Evolutionary conservation across 1,140 invertebrate genomes (phyloP).

Genomic region (Melipona quadrifasciata): DNA sequence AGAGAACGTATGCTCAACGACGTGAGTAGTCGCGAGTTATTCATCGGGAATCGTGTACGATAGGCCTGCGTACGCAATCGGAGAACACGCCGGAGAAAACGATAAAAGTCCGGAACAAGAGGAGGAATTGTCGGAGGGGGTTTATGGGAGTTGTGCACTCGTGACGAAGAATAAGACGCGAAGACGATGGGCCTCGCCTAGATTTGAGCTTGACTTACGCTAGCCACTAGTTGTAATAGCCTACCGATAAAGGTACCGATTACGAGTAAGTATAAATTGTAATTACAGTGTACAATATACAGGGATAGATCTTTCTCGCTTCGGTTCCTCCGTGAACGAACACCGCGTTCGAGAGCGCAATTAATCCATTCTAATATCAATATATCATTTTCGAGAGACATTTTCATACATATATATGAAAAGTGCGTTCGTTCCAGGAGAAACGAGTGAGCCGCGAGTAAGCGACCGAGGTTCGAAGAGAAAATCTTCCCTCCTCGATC

Average conservation of each 20-base stretch:
- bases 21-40: background rate
- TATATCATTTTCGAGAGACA: background rate
- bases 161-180: constrained; percentile 64
- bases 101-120: constrained; percentile 20
- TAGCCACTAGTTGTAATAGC: constrained; percentile 74
- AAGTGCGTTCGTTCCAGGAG: background rate
- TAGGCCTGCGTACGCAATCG: constrained; percentile 63
- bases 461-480: background rate
- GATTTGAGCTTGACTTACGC: constrained; percentile 78
- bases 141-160: constrained; percentile 63
- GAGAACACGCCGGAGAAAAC: constrained; percentile 7
- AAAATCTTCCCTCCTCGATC: background rate
- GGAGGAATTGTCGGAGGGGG: constrained; percentile 11
- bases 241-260: constrained; percentile 77
- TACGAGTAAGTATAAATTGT: constrained; percentile 80
- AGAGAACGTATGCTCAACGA: background rate
- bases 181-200: constrained; percentile 67
- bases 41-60: constrained; percentile 47
- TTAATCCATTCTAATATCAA: constrained; percentile 26
- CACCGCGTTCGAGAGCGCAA: background rate
- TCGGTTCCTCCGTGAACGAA: constrained; percentile 28
- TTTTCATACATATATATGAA: background rate
- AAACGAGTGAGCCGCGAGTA: background rate
- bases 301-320: constrained; percentile 63
- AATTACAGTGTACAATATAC: constrained; percentile 80